Base-by-base conservation (phyloP, 2,113 vertebrate genomes). In the Phrynocephalus versicolor region DNA sequence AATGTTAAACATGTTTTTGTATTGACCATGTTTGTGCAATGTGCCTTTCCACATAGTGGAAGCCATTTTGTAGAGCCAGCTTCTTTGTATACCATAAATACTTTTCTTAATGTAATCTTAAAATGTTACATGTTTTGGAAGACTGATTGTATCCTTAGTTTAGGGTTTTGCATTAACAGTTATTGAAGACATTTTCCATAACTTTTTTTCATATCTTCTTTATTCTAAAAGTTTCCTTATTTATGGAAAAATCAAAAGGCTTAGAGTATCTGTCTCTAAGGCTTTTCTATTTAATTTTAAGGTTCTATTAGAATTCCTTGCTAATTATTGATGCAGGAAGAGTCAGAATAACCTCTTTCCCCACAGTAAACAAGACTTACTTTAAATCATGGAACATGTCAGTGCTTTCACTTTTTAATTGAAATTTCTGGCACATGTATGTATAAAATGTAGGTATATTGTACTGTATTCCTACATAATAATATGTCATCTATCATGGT, bases 31-130 rank as follows among this genome's bases (percentile, higher is more conserved):
- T 82, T 90, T 87, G 83, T 14, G 67, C 76, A 77, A 73, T 85
- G 30, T 73, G 79, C 83, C 13, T 57, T 83, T 67, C 88, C 75
- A 69, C 64, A 73, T 2, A 14, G 58, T 62, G 89, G 86, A 70
- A 84, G 91, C 91, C 91, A 94, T 94, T 95, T 94, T 94, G 84
- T 90, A 84, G 83, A 1, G 0, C 87, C 70, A 74, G 58, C 58
- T 62, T 87, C 86, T 90, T 90, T 0, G 0, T 80, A 83, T 89
- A 77, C 84, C 81, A 83, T 88, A 79, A 93, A 87, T 89, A 69
- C 78, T 91, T 90, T 87, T 27, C 0, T 82, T 86, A 86, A 83
- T 76, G 69, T 33, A 80, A n/a, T n/a, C n/a, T n/a, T n/a, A n/a
- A n/a, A n/a, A n/a, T n/a, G n/a, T n/a, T 21, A 25, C 45, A 84